Evolutionary conservation across 2,113 vertebrate species (phyloP), one percentile per base, ranked within the genome.

Genomic region (Alexandromys fortis): DNA sequence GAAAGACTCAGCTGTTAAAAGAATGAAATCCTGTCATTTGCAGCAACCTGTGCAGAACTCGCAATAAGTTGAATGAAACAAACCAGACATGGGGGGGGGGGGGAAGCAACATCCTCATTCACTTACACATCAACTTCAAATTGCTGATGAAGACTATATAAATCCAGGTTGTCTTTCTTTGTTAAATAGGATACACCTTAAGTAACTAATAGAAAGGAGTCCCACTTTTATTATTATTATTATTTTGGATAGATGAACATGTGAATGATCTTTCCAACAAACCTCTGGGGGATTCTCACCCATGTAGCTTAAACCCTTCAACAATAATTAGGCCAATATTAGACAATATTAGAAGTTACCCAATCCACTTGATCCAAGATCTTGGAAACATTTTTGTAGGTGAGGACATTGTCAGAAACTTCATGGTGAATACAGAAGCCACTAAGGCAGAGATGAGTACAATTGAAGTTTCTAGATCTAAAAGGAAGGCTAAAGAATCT

Each of bases 391-490:
- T 14, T 89, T 17, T 61, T 61, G 14, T 75, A 75, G 14, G 26
- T 30, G 5, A 75, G n/a, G 5, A 13, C 70, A 61, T 45, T n/a
- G n/a, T 67, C 52, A 76, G 21, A 65, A 88, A 14, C 24, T 92
- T 17, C 55, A 89, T 49, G 17, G 7, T 58, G 22, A 88, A 82
- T 45, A 3, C 35, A 68, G 61, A 79, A 90, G 65, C 28, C n/a
- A 22, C 11, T 55, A 47, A 73, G 47, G 47, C 55, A 45, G 38
- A 33, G 30, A 70, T 7, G 42, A 75, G 55, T 52, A 68, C 6
- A 4, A 14, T 85, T 21, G 89, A 91, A 93, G 30, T 33, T 93
- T 93, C 90, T 16, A 94, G 83, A 91, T 93, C 10, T 16, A 68
- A 90, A 79, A 73, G 28, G 67, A 94, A 92, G 17, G 5, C 24